Base-by-base conservation (phyloP, 2,797 vertebrate genomes). In the Lindbergichthys nudifrons region DNA sequence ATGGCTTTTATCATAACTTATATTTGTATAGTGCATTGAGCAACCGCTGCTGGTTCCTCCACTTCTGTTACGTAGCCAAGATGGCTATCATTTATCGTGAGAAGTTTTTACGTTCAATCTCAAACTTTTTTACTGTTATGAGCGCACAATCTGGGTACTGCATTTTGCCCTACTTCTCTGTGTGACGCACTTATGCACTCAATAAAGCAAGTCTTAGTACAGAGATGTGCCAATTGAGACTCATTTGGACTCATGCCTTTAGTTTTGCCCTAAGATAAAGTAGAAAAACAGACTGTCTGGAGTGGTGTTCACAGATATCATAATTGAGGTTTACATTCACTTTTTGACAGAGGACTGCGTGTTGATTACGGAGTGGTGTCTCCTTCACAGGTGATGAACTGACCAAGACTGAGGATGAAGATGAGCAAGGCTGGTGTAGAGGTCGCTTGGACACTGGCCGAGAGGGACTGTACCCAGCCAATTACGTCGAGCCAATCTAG, bases 361-460 rank as follows among this genome's bases (percentile, higher is more conserved):
- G 63, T 11, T 79, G 45, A 73, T 42, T 58, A 43, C 69, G 52
- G 13, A 46, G 13, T 62, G 15, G 8, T 46, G n/a, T 90, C 56
- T 89, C 59, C 56, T 78, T 83, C 80, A 23, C 95, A 99, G 98
- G 98, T 87, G 98, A 99, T 0, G 98, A 99, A 84, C 94, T 99
- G 87, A 97, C 92, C 92, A 99, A 98, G 94, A 96, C 97, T 0
- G 98, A 98, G 61, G 97, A 99, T 54, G 98, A 99, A 90, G 98
- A 99, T 0, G 98, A 99, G 83, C 98, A 99, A 86, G 98, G 98
- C 65, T 99, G 98, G 98, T 99, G 98, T 96, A 96, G 97, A 95
- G 98, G 98, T 86, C 97, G 97, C 73, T 93, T 99, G 92, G 97
- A 98, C 94, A 96, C 68, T 71, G 98, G 98, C 84, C 96, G 92